Evolutionary conservation across 1,140 invertebrate species (phyloP).

Genomic region (Stenopsyche tienmushanensis): DNA sequence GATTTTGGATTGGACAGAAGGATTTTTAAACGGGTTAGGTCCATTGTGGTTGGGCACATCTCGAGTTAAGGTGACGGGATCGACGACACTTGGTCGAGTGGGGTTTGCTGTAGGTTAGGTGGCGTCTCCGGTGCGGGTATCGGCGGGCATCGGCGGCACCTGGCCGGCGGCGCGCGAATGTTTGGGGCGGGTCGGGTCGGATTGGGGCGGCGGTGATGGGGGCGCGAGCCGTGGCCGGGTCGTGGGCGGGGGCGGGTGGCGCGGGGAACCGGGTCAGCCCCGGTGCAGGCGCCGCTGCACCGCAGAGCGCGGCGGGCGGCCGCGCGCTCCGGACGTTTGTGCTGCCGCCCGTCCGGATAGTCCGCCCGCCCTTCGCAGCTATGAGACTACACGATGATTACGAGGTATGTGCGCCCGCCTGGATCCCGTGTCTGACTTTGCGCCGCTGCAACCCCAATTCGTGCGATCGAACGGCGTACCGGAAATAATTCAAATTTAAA

Average conservation of each 20-base stretch:
- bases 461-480: too few relatives aligned
- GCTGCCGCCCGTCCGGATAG: too few relatives aligned
- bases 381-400: constrained; percentile 42
- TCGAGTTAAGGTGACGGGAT: too few relatives aligned
- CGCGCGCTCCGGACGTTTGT: constrained; percentile 9
- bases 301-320: constrained; percentile 23
- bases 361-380: neutral
- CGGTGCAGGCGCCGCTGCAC: constrained; percentile 28
- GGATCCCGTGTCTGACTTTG: too few relatives aligned
- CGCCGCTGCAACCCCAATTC: too few relatives aligned
- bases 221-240: constrained; percentile 6
- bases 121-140: too few relatives aligned
- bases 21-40: too few relatives aligned
- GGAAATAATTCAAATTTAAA: too few relatives aligned
- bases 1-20: too few relatives aligned
- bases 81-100: too few relatives aligned
- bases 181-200: neutral
- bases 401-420: constrained; percentile 37
- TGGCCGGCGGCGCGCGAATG: neutral
- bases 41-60: too few relatives aligned
- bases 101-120: too few relatives aligned
- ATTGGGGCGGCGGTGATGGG: neutral
- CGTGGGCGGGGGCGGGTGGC: constrained; percentile 11
- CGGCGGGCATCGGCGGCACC: neutral
- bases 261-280: constrained; percentile 14